phyloP scores from a whole-genome alignment of 2,797 vertebrate genomes.

The Hypotaenidia philippensis region DNA sequence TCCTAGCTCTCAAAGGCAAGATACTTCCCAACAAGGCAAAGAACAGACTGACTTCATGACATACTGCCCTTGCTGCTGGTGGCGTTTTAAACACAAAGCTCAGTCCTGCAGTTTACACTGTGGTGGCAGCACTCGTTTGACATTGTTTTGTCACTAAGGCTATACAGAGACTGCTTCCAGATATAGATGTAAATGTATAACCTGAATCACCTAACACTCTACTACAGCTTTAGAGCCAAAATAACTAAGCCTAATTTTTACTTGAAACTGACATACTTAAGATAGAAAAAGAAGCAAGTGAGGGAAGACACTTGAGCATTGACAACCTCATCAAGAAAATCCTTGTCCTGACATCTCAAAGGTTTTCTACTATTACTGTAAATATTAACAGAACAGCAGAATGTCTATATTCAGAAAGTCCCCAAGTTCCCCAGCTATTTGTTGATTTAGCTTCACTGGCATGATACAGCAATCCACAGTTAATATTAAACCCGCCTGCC shows the following conservation, averaged over 20 bases:
- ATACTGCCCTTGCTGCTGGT: background rate
- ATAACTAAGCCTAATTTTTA: background rate
- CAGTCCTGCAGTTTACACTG: background rate
- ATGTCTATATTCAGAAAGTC: slow-evolving; percentile 47
- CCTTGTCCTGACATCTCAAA: background rate
- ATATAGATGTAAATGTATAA: background rate
- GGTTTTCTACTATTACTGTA: slow-evolving; percentile 24
- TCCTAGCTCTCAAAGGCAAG: background rate
- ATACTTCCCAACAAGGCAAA: background rate
- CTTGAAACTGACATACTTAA: accelerated
- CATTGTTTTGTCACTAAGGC: background rate
- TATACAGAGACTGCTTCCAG: background rate
- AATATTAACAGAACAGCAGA: background rate
- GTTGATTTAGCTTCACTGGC: background rate
- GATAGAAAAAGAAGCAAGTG: background rate
- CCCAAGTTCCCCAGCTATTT: slow-evolving; percentile 25
- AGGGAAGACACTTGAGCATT: background rate
- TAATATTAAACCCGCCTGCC: slow-evolving; percentile 16
- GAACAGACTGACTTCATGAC: background rate
- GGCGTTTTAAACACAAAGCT: background rate
- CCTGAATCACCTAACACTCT: background rate
- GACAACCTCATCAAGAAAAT: background rate
- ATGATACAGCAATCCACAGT: background rate
- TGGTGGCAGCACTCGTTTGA: background rate
- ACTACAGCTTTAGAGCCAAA: background rate